Evolutionary conservation across 2,888 invertebrate genomes (phyloP).

Genomic region (Cheilosia soror): DNA sequence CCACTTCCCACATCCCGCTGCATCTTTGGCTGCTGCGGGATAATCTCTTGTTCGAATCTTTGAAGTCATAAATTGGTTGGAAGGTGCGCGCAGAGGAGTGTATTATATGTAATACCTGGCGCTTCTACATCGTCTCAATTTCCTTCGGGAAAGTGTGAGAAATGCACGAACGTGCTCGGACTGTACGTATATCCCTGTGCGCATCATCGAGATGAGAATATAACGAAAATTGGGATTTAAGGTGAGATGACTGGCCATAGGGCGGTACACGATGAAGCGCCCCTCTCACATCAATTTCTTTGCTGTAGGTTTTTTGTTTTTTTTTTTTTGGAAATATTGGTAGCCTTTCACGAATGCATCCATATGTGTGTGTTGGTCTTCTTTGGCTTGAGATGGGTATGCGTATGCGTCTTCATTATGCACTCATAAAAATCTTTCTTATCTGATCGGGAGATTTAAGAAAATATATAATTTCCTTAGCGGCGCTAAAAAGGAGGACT

Average conservation of each 20-base stretch:
- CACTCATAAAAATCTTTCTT: slow-evolving; percentile 72
- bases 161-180: slow-evolving; percentile 31
- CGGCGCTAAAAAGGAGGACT: slow-evolving; percentile 75
- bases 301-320: slow-evolving; percentile 41
- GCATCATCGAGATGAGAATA: background rate
- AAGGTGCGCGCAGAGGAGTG: slow-evolving; percentile 64
- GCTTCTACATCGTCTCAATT: slow-evolving; percentile 54
- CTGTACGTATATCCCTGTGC: background rate
- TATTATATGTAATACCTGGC: slow-evolving; percentile 68
- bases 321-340: slow-evolving; percentile 19
- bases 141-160: slow-evolving; percentile 58
- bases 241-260: slow-evolving; percentile 52
- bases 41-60: slow-evolving; percentile 66
- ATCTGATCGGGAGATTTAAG: slow-evolving; percentile 74
- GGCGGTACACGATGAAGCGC: slow-evolving; percentile 69
- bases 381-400: slow-evolving; percentile 43
- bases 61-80: slow-evolving; percentile 64
- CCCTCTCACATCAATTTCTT: slow-evolving; percentile 38
- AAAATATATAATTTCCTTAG: slow-evolving; percentile 71
- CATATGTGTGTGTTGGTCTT: background rate
- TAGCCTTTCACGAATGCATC: slow-evolving; percentile 28
- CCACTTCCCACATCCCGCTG: slow-evolving; percentile 1
- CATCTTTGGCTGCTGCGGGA: slow-evolving; percentile 9
- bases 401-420: slow-evolving; percentile 71
- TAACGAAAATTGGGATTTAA: slow-evolving; percentile 21